Evolutionary conservation across 2,888 invertebrate species (phyloP).

Genomic region (Schizotus pectinicornis): DNA sequence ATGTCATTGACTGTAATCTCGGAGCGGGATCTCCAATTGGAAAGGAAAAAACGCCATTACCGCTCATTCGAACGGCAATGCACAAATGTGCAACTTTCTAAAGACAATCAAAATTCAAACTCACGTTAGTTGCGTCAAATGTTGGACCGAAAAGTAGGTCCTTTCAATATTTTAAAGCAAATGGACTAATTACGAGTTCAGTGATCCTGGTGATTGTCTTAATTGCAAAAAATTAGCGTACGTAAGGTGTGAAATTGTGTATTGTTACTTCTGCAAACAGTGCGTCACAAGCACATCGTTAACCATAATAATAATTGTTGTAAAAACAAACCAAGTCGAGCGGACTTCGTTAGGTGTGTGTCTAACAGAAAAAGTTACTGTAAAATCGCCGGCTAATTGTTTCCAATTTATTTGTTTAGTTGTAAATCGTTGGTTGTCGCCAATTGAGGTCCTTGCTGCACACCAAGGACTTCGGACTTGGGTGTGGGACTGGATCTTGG

Average conservation of each 20-base stretch:
- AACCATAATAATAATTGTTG: slow-evolving; percentile 9
- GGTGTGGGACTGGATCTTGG: not conserved
- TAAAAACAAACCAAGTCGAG: not conserved
- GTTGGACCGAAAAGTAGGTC: slow-evolving; percentile 14
- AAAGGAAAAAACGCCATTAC: no score
- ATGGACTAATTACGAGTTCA: slow-evolving; percentile 10
- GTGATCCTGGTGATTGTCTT: slow-evolving; percentile 12
- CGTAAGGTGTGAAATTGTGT: slow-evolving; percentile 12
- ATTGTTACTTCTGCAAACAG: slow-evolving; percentile 15
- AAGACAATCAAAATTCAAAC: slow-evolving; percentile 6
- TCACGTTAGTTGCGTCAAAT: slow-evolving; percentile 14
- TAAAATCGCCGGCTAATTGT: no score
- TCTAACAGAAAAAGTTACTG: no score
- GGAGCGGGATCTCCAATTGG: no score
- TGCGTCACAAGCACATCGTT: slow-evolving; percentile 3
- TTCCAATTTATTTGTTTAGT: no score
- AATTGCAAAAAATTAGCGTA: slow-evolving; percentile 23
- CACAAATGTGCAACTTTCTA: slow-evolving; percentile 9
- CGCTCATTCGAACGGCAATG: not conserved
- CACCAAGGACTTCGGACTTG: not conserved
- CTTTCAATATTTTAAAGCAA: slow-evolving; percentile 12
- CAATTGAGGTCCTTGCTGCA: not conserved
- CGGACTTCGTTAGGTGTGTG: not conserved
- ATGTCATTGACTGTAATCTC: no score
- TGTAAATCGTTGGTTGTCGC: not conserved